Percentiles rank a stretch among this genome's conserved stretches.
Evolutionary conservation across 1,140 invertebrate genomes (phyloP).

Genomic region (Hypsibius dujardini): DNA sequence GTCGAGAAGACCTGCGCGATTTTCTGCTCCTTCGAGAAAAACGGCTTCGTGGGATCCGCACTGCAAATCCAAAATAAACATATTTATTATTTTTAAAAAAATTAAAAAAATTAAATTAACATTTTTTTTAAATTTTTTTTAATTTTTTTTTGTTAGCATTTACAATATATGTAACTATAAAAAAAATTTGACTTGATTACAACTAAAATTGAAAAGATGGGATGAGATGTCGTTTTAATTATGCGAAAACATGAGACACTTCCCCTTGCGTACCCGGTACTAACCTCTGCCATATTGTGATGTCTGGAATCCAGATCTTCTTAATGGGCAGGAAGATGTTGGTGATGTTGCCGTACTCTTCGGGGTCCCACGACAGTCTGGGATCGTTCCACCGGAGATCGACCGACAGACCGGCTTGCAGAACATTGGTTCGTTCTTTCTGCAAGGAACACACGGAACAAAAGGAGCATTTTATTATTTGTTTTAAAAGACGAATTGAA

Average conservation of each 20-base stretch:
- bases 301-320: not conserved
- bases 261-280: too few species aligned
- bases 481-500: too few species aligned
- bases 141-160: too few species aligned
- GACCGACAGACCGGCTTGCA: slow-evolving; percentile 1
- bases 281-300: not conserved
- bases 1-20: not conserved
- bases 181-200: too few species aligned
- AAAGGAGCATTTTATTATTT: not conserved
- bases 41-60: not conserved
- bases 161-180: too few species aligned
- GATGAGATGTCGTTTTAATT: too few species aligned
- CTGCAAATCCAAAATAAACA: not conserved
- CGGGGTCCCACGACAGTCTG: not conserved
- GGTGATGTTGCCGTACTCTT: not conserved
- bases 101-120: too few species aligned
- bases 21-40: slow-evolving; percentile 1
- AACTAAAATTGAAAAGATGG: too few species aligned
- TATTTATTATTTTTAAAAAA: too few species aligned
- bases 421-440: slow-evolving; percentile 2
- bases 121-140: too few species aligned
- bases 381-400: slow-evolving; percentile 5
- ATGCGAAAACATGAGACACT: too few species aligned
- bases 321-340: slow-evolving; percentile 1
- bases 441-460: not conserved